Base-by-base conservation (phyloP, 64 coral and sea anemone genomes). In the Pachyseris speciosa region DNA sequence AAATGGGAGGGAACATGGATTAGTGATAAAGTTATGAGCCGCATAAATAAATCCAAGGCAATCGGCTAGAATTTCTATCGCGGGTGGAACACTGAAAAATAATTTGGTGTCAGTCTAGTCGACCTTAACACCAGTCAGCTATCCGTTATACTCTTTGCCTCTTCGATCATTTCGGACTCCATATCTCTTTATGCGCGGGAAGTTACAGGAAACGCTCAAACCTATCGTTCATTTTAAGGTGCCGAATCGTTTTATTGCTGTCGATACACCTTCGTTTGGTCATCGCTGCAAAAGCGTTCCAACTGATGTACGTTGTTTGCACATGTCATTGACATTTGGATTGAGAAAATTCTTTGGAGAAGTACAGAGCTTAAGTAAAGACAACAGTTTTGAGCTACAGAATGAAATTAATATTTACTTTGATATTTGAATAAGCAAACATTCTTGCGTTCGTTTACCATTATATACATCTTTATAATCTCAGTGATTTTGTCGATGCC, bases 391-490 rank as follows among this genome's bases (percentile, higher is more conserved):
- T 52, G n/a, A 76, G 42, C 73, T 51, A 6, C 6, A 38, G 32
- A 61, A 26, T 81, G 77, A 81, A 81, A 81, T 81, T 37, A 58
- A 36, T 81, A 61, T 81, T 81, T 60, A 61, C 77, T 61, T 81
- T 61, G 31, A 22, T 39, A 61, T 79, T 79, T 13, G 63, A 81
- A 81, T n/a, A 55, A 34, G 77, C 51, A 63, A 81, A 81, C 53
- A 81, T 10, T 22, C 53, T 81, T 61, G 55, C 63, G 17, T 25
- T 36, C 17, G 17, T 57, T 37, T 8, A 25, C 29, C 55, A 69
- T 32, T 20, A 38, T 33, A 71, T 15, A 20, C 22, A 13, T 57
- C 5, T 57, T 20, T 4, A 57, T 19, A 19, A 20, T 13, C 17
- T 57, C 15, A 15, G 13, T 4, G 52, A 44, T 74, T 39, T 74